A percentile compares a stretch with the other conserved stretches of the same genome.
Conservation (phyloP, 2,797 vertebrate genomes). For the Vireo griseus region DNA sequence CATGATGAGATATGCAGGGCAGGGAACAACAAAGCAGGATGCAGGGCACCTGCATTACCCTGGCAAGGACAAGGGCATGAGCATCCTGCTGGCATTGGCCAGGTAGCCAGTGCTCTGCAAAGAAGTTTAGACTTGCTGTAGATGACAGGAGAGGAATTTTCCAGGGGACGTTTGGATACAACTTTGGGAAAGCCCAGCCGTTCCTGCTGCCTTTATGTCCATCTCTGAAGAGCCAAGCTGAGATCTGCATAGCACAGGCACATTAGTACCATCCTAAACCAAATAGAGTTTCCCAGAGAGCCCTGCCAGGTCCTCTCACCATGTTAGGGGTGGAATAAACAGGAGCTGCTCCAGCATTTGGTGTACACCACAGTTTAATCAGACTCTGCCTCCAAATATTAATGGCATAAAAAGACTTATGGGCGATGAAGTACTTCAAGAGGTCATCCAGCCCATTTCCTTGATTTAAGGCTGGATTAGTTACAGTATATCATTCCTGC, state of each 20-base stretch:
- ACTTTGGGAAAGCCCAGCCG: neutral
- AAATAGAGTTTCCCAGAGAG: neutral
- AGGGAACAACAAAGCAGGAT: neutral
- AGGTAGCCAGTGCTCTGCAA: neutral
- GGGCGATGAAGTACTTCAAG: constrained; percentile 11
- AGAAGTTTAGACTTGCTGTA: neutral
- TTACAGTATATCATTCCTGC: constrained; percentile 29
- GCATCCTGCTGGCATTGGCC: rapidly evolving
- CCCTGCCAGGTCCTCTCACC: neutral
- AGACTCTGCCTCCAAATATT: constrained; percentile 30
- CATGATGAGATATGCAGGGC: neutral
- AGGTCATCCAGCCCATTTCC: constrained; percentile 30
- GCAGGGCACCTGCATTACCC: neutral
- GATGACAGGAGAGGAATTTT: neutral
- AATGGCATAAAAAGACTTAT: neutral
- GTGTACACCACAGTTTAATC: neutral
- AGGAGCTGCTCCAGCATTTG: neutral
- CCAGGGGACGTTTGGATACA: too few species aligned
- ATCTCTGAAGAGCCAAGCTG: neutral
- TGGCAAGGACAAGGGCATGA: rapidly evolving
- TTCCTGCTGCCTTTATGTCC: neutral
- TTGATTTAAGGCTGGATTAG: constrained; percentile 48
- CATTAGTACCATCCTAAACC: neutral
- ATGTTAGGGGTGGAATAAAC: neutral
- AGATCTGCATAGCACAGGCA: neutral